Evolutionary conservation across 2,888 invertebrate genomes (phyloP).

Genomic region (Dicyrtomina minuta): DNA sequence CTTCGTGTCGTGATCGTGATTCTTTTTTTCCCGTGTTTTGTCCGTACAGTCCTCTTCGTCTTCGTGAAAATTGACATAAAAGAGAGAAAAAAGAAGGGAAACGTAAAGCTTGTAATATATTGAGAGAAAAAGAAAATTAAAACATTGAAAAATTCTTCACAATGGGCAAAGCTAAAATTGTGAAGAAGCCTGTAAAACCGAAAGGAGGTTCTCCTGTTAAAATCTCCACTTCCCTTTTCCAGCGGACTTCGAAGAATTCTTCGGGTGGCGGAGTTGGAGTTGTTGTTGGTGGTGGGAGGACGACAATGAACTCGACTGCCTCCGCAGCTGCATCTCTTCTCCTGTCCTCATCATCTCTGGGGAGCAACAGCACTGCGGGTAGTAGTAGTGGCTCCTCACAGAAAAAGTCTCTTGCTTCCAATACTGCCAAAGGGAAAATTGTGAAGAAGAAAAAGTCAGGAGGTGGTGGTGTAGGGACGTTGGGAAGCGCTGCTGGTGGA

Average conservation of each 20-base stretch:
- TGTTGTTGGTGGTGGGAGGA: too few species aligned
- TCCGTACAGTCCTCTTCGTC: too few species aligned
- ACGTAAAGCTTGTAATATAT: too few species aligned
- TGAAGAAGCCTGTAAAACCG: slow-evolving; percentile 43
- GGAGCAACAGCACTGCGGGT: too few species aligned
- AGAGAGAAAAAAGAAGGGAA: too few species aligned
- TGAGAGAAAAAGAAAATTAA: too few species aligned
- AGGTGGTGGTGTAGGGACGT: not conserved
- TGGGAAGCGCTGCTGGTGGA: not conserved
- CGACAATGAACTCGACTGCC: slow-evolving; percentile 26
- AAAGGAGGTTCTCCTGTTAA: slow-evolving; percentile 40
- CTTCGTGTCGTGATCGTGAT: too few species aligned
- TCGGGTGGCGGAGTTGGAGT: not conserved
- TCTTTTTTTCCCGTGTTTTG: too few species aligned
- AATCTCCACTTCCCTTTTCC: slow-evolving; percentile 48
- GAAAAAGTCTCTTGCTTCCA: slow-evolving; percentile 22
- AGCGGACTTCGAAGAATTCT: slow-evolving; percentile 44
- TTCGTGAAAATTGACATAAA: too few species aligned
- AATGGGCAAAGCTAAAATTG: slow-evolving; percentile 51
- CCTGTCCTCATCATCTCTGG: too few species aligned
- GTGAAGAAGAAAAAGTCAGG: not conserved
- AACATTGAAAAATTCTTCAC: too few species aligned
- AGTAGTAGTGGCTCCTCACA: not conserved
- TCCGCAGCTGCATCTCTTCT: too few species aligned
- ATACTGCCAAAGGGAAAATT: slow-evolving; percentile 35